Evolutionary conservation across 2,113 vertebrate species (phyloP).

Genomic region (Oryzias curvinotus): DNA sequence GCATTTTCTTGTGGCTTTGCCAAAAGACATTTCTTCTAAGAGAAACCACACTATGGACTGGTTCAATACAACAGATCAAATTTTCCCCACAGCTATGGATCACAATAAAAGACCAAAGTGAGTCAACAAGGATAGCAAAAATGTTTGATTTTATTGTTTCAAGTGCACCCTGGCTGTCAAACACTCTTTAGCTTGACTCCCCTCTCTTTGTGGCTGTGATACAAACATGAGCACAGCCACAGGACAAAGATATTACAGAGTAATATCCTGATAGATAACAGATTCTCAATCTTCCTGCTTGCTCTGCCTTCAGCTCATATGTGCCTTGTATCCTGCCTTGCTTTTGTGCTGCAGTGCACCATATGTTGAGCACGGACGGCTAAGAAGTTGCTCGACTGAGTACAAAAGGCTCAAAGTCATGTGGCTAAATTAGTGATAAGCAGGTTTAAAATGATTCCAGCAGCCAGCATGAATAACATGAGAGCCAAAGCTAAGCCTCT

Average conservation of each 20-base stretch:
- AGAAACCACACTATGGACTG: slow-evolving; percentile 55
- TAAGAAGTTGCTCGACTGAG: background rate
- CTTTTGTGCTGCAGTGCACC: background rate
- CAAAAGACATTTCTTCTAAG: slow-evolving; percentile 18
- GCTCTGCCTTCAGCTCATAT: slow-evolving; percentile 1
- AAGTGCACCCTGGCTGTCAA: background rate
- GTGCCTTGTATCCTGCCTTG: background rate
- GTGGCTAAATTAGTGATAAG: slow-evolving; percentile 41
- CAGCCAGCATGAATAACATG: slow-evolving; percentile 66
- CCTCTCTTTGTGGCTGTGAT: background rate
- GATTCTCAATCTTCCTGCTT: background rate
- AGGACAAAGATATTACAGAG: background rate
- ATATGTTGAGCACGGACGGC: background rate
- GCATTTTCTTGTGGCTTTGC: slow-evolving; percentile 62
- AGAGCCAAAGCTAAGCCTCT: slow-evolving; percentile 55
- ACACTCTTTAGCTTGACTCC: slow-evolving; percentile 7
- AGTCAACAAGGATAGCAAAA: background rate
- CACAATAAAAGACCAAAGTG: slow-evolving; percentile 19
- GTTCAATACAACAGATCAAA: slow-evolving; percentile 41
- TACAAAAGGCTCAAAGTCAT: slow-evolving; percentile 15
- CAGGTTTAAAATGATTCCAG: slow-evolving; percentile 57
- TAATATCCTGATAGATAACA: background rate
- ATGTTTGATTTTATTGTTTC: slow-evolving; percentile 29
- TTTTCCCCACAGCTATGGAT: slow-evolving; percentile 15
- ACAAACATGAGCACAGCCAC: background rate